These are phyloP conservation scores for Serilophus lunatus DNA, from an alignment of 2,113 vertebrate genomes.

Conservation along the genomic window DNA sequence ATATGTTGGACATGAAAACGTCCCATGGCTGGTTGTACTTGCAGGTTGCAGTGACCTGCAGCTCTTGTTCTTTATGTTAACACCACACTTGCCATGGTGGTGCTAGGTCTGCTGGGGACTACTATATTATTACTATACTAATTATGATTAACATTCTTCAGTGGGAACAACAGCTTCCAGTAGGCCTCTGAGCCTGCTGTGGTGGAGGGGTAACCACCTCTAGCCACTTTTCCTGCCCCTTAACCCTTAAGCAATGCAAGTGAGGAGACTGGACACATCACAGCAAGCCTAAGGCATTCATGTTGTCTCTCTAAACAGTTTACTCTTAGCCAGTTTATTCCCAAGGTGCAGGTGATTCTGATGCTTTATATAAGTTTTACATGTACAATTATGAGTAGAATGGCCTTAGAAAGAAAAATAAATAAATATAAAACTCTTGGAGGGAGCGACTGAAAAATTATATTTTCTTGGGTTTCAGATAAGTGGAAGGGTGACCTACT, in stretches of 20 bases:
- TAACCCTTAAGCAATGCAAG: background rate
- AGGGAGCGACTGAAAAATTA: background rate
- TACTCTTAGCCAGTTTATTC: background rate
- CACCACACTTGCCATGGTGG: rapidly evolving
- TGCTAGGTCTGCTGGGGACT: background rate
- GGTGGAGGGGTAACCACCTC: background rate
- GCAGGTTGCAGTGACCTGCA: background rate
- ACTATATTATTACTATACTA: rapidly evolving
- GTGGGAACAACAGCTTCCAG: background rate
- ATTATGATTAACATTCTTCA: background rate
- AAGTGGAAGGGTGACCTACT: background rate
- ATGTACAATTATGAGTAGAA: background rate
- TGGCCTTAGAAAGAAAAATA: background rate
- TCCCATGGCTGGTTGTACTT: rapidly evolving
- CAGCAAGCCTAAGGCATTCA: rapidly evolving
- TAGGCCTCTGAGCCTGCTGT: background rate
- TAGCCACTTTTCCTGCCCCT: background rate
- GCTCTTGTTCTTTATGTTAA: rapidly evolving
- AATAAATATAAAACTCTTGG: background rate
- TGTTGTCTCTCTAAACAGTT: background rate
- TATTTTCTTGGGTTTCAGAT: background rate
- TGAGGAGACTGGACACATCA: background rate
- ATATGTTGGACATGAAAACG: rapidly evolving
- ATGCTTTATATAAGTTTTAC: background rate
- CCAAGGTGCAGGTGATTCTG: background rate